phyloP scores from a whole-genome alignment of 2,888 invertebrate genomes.

The Philhelius pedissequus region DNA sequence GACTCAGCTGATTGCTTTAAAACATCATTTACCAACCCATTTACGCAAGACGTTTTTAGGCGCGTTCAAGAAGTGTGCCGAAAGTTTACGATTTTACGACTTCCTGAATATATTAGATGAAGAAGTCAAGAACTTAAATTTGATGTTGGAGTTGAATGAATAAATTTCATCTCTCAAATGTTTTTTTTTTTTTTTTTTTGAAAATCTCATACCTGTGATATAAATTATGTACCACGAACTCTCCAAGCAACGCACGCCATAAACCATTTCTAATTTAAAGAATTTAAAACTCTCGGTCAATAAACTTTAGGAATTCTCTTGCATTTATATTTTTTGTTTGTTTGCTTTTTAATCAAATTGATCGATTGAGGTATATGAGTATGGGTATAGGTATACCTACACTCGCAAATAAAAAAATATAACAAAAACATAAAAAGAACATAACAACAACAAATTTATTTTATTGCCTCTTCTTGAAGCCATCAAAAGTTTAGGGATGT shows the following conservation, averaged over 20 bases:
- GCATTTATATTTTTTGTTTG: constrained; percentile 11
- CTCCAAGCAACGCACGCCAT: not conserved
- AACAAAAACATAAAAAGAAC: not conserved
- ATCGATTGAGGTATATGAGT: constrained; percentile 55
- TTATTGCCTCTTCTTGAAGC: constrained; percentile 57
- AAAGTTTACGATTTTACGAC: too few species aligned
- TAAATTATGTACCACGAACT: too few species aligned
- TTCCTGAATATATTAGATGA: too few species aligned
- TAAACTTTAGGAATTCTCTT: constrained; percentile 34
- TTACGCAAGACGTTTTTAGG: too few species aligned
- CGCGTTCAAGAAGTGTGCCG: too few species aligned
- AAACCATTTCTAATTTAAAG: not conserved
- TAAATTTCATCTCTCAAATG: too few species aligned
- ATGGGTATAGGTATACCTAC: not conserved
- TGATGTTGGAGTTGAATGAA: too few species aligned
- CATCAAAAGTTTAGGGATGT: constrained; percentile 48
- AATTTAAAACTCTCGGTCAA: constrained; percentile 30
- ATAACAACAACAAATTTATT: constrained; percentile 68
- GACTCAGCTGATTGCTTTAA: too few species aligned
- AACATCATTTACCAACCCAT: too few species aligned
- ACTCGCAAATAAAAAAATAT: not conserved
- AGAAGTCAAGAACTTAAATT: too few species aligned
- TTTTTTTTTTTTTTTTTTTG: too few species aligned
- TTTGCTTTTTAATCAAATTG: constrained; percentile 56
- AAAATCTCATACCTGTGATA: too few species aligned